Conservation (phyloP, 2,888 invertebrate genomes). For the Spodoptera picta region DNA sequence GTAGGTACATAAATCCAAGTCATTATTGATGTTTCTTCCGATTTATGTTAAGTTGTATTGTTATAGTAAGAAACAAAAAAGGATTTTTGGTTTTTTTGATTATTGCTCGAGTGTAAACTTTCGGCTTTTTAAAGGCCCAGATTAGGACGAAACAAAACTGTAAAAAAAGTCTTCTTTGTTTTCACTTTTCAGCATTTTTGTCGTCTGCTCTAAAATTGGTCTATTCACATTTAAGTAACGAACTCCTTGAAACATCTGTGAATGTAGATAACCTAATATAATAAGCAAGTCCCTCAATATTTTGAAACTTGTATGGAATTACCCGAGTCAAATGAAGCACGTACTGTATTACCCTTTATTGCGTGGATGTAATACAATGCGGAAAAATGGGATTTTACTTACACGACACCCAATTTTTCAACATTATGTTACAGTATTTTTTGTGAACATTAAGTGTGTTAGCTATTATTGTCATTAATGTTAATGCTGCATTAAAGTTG, state of each 20-base stretch:
- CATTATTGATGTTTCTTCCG: constrained; percentile 7
- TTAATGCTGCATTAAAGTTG: neutral
- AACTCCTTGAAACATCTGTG: too few species aligned
- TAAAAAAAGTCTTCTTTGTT: too few species aligned
- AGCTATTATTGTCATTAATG: neutral
- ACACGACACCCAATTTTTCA: constrained; percentile 14
- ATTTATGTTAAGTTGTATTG: constrained; percentile 2
- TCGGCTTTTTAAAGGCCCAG: too few species aligned
- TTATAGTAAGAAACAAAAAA: too few species aligned
- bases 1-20: constrained; percentile 6
- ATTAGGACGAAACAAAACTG: too few species aligned
- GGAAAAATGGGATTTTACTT: constrained; percentile 32
- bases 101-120: too few species aligned
- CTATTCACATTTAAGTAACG: too few species aligned
- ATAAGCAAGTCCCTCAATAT: constrained; percentile 37
- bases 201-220: too few species aligned
- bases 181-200: too few species aligned
- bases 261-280: constrained; percentile 1
- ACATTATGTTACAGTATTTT: too few species aligned
- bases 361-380: constrained; percentile 32
- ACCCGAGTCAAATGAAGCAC: constrained; percentile 52
- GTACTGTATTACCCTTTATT: constrained; percentile 53
- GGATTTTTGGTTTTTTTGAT: too few species aligned
- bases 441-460: neutral
- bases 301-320: constrained; percentile 24